Conservation (phyloP, 2,113 vertebrate genomes). For the Beaufortia kweichowensis region DNA sequence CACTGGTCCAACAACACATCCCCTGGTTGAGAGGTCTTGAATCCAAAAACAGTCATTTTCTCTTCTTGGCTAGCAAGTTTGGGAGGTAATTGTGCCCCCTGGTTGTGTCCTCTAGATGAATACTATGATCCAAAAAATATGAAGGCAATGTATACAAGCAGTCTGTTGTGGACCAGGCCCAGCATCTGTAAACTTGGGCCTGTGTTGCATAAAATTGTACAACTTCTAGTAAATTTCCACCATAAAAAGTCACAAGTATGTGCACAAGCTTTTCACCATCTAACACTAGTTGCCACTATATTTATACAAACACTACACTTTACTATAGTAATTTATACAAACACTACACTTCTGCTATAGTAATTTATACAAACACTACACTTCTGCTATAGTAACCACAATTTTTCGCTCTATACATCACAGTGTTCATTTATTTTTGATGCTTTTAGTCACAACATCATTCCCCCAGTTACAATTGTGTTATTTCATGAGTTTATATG, state of each 20-base stretch:
- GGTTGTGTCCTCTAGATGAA: constrained; percentile 64
- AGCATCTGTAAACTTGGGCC: constrained; percentile 20
- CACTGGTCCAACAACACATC: constrained; percentile 53
- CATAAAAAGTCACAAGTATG: not conserved
- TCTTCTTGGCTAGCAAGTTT: constrained; percentile 71
- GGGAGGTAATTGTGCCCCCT: constrained; percentile 71
- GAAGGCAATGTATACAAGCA: constrained; percentile 7
- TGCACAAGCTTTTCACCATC: no score
- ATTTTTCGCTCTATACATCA: no score
- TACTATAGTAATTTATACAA: no score
- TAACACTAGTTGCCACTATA: no score
- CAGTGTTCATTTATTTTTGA: no score
- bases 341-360: no score
- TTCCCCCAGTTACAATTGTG: no score
- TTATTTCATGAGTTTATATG: no score
- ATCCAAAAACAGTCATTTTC: constrained; percentile 69
- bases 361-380: no score
- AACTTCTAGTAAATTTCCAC: not conserved
- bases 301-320: no score
- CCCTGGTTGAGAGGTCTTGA: constrained; percentile 67
- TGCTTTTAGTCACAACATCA: no score
- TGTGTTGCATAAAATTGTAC: not conserved
- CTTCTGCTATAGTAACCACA: no score
- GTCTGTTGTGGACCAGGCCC: not conserved
- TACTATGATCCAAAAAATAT: constrained; percentile 59